A percentile compares a stretch with the other conserved stretches of the same genome.
phyloP scores from a whole-genome alignment of 1,140 invertebrate genomes.

The Drosophila quadrilineata region DNA sequence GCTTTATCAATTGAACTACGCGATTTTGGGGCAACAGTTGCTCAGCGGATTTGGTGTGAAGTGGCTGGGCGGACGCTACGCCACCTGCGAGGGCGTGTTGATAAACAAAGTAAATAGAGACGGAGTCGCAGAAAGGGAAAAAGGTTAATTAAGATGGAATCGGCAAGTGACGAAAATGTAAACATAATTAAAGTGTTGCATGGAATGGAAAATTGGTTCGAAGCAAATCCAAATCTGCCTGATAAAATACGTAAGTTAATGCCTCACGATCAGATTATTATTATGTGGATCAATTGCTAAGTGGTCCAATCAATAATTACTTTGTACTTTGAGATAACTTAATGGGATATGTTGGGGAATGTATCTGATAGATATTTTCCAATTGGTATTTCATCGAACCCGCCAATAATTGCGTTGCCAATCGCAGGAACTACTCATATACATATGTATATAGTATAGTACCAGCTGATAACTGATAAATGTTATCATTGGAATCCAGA shows the following conservation, averaged over 20 bases:
- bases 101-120: not conserved
- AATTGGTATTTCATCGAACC: no score
- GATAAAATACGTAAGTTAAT: slow-evolving; percentile 64
- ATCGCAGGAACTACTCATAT: no score
- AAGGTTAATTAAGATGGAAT: not conserved
- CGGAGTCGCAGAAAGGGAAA: not conserved
- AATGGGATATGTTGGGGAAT: not conserved
- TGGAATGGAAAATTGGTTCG: slow-evolving; percentile 61
- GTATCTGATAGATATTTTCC: not conserved
- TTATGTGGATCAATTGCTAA: not conserved
- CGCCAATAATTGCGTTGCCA: not conserved
- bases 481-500: slow-evolving; percentile 36
- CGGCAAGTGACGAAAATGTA: not conserved
- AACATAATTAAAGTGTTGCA: slow-evolving; percentile 38
- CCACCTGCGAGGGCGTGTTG: not conserved
- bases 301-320: not conserved
- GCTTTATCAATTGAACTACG: slow-evolving; percentile 38
- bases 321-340: not conserved
- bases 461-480: slow-evolving; percentile 4
- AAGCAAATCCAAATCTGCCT: slow-evolving; percentile 59
- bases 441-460: slow-evolving; percentile 6
- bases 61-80: no score
- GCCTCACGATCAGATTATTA: not conserved
- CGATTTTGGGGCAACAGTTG: slow-evolving; percentile 27
- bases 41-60: slow-evolving; percentile 10